Percentiles rank a stretch among this genome's conserved stretches.
Conservation (phyloP, 2,888 invertebrate species). For the Drosophila mercatorum region DNA sequence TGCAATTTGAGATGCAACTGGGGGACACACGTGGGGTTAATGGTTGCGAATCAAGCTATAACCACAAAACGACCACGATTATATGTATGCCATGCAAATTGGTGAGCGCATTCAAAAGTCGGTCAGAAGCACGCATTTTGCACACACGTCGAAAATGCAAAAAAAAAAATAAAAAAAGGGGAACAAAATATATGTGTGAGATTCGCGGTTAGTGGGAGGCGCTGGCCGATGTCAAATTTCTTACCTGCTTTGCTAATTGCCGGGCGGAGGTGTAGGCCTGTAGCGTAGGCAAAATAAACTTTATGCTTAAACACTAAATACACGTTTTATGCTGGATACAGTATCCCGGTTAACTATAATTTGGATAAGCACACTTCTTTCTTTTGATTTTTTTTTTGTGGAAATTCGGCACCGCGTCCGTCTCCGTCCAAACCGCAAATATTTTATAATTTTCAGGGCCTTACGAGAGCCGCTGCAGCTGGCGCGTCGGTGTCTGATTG, state of each 20-base stretch:
- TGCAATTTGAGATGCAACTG: conserved; percentile 51
- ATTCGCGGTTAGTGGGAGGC: conserved; percentile 29
- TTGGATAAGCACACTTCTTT: conserved; percentile 14
- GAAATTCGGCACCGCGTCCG: conserved; percentile 57
- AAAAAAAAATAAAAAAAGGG: conserved; percentile 17
- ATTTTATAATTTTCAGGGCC: conserved; percentile 44
- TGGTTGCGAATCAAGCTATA: conserved; percentile 49
- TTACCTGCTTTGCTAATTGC: conserved; percentile 50
- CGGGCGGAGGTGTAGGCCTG: conserved; percentile 43
- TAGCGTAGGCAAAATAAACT: conserved; percentile 47
- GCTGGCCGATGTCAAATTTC: conserved; percentile 30
- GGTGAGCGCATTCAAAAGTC: conserved; percentile 46
- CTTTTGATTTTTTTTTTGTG: conserved; percentile 36
- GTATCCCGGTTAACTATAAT: conserved; percentile 25
- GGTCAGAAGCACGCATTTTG: conserved; percentile 53
- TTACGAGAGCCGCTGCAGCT: conserved; percentile 31
- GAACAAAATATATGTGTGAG: conserved; percentile 10
- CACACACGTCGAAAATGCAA: conserved; percentile 30
- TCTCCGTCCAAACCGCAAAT: conserved; percentile 47
- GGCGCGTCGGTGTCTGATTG: conserved; percentile 17
- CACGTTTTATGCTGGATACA: conserved; percentile 25
- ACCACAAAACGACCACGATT: conserved; percentile 68
- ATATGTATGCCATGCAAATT: conserved; percentile 30
- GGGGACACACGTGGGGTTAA: conserved; percentile 43
- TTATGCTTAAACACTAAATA: conserved; percentile 66